Base-by-base conservation (phyloP, 2,797 vertebrate genomes). In the Tangara arthus region DNA sequence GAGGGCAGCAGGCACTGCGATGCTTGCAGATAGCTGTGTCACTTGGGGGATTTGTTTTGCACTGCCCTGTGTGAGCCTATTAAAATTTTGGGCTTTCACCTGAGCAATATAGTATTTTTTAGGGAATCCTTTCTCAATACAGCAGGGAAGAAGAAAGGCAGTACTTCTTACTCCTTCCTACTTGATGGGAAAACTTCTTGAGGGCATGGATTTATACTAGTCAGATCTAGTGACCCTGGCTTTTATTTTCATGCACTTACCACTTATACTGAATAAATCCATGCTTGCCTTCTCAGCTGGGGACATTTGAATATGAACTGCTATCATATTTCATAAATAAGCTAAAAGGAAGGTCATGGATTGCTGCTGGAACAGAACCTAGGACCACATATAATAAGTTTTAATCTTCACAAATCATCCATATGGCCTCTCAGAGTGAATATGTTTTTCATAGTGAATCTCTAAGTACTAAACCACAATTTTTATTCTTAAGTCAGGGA, bases 191-290 rank as follows among this genome's bases (percentile, higher is more conserved):
- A 80, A 92, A 60, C 9, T 70, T 66, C 63, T 66, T 56, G 32
- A 92, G 65, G 30, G 12, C 1, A 8, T 26, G 19, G 49, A 71
- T 89, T 82, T 89, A 64, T 77, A 66, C 57, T 77, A 76, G 32
- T 64, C 70, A 90, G 63, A 69, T 65, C 73, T 84, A 79, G 47
- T 68, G 95, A 71, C 76, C 81, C 30, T 1, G 16, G 22, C 24
- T 89, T 91, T 95, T 81, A 78, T 96, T 96, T 95, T 91, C 69
- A 78, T 88, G 76, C 69, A 86, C 89, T 96, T 87, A 49, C 8
- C 64, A 87, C 68, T 89, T 87, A 23, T 5, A 87, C 64, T 52
- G 69, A 93, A 95, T 94, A 95, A 96, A 95, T 95, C 53, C 60
- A 57, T 49, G 56, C 64, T 89, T 87, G 49, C 41, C 37, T 85